Percentiles rank a stretch among this genome's conserved stretches.
Evolutionary conservation across 2,113 vertebrate genomes (phyloP).

Genomic region (Dasyornis broadbenti): DNA sequence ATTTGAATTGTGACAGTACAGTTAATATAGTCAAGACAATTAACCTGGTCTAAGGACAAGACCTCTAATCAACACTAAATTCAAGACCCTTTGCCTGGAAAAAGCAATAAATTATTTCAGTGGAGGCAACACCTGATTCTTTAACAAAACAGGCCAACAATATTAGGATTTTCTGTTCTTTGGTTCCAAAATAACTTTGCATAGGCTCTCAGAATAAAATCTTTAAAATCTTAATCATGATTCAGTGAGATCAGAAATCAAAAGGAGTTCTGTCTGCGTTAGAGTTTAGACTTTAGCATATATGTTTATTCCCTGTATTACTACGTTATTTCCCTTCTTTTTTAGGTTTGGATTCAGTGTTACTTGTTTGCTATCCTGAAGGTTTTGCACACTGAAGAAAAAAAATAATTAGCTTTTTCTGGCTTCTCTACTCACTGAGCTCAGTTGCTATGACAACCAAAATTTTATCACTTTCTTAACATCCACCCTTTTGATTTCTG

Average conservation of each 20-base stretch:
- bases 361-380: neutral
- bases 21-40: neutral
- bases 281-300: neutral
- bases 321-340: neutral
- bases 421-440: neutral
- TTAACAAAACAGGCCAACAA: neutral
- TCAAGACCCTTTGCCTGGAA: neutral
- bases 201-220: neutral
- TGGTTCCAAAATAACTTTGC: neutral
- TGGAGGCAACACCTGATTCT: neutral
- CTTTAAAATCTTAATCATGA: neutral
- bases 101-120: neutral
- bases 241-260: neutral
- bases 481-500: neutral
- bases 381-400: neutral
- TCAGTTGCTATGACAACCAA: conserved; percentile 33
- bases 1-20: neutral
- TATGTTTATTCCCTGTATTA: neutral
- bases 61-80: neutral
- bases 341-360: neutral
- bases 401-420: neutral
- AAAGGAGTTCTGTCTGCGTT: neutral
- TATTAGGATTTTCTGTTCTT: neutral
- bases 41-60: neutral
- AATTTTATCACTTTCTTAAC: neutral